Percentiles rank a stretch among this genome's conserved stretches.
Evolutionary conservation across 2,888 invertebrate genomes (phyloP).

Genomic region (Protodeltote pygarga): DNA sequence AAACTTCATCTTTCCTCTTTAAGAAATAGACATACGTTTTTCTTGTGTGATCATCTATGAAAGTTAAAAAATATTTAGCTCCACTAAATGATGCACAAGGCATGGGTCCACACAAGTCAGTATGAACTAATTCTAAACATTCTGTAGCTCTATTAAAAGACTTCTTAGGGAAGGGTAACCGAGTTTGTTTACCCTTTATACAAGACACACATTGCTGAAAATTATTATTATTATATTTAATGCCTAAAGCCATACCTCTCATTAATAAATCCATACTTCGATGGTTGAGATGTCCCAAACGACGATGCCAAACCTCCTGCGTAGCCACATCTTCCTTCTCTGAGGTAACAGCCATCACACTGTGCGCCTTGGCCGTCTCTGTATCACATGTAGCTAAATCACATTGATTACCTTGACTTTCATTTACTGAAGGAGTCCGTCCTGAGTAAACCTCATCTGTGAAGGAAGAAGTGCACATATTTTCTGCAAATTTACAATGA

Average conservation of each 20-base stretch:
- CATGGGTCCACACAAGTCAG: conserved; percentile 34
- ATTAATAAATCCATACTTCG: background rate
- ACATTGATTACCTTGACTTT: too few relatives aligned
- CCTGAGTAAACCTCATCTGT: too few relatives aligned
- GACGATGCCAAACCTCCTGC: background rate
- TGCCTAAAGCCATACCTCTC: background rate
- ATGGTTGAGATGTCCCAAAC: background rate
- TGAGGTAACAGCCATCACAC: background rate
- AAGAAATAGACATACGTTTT: too few relatives aligned
- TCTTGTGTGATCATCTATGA: too few relatives aligned
- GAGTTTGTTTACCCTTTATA: conserved; percentile 41
- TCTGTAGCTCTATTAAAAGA: conserved; percentile 6
- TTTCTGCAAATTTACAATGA: background rate
- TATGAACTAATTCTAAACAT: conserved; percentile 23
- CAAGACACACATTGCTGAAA: conserved; percentile 18
- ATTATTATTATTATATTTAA: background rate
- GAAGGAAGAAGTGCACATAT: too few relatives aligned
- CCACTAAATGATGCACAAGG: conserved; percentile 14
- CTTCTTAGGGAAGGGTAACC: conserved; percentile 28
- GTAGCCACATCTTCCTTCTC: background rate
- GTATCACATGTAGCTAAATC: background rate
- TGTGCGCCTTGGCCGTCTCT: background rate
- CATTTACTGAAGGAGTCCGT: too few relatives aligned
- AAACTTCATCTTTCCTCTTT: too few relatives aligned
- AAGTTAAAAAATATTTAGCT: conserved; percentile 2